These are phyloP conservation scores for Pseudopipra pipra DNA, from an alignment of 2,113 vertebrate genomes.

Conservation along the genomic window DNA sequence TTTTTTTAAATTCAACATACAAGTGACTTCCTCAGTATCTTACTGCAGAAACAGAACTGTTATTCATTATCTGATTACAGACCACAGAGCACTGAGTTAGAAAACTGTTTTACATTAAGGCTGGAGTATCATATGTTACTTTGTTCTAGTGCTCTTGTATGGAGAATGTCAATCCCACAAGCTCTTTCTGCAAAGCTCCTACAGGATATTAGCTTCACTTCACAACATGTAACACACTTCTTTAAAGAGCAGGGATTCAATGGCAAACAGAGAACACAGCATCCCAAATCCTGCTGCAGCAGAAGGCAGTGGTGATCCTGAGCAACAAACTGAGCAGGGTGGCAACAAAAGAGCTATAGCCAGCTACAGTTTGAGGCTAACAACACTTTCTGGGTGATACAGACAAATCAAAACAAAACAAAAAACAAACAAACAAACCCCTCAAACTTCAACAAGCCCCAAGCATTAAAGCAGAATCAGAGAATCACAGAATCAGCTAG, in stretches of 20 bases:
- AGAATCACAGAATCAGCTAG: too few species aligned
- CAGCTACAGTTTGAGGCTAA: background rate
- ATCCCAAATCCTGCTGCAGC: background rate
- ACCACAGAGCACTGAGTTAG: background rate
- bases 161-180: background rate
- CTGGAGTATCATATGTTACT: background rate
- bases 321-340: background rate
- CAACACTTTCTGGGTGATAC: background rate
- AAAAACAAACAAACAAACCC: background rate
- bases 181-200: background rate
- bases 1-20: background rate
- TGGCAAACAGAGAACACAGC: background rate
- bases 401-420: background rate
- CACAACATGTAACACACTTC: background rate
- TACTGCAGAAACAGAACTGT: background rate
- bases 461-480: background rate
- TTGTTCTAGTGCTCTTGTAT: background rate
- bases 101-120: background rate
- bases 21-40: background rate
- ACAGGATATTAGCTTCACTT: background rate
- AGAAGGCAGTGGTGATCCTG: background rate
- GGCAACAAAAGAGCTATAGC: background rate
- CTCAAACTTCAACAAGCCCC: background rate
- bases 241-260: background rate
- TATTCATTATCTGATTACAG: background rate